Conservation (phyloP, 2,888 invertebrate species). For the Sipha maydis region DNA sequence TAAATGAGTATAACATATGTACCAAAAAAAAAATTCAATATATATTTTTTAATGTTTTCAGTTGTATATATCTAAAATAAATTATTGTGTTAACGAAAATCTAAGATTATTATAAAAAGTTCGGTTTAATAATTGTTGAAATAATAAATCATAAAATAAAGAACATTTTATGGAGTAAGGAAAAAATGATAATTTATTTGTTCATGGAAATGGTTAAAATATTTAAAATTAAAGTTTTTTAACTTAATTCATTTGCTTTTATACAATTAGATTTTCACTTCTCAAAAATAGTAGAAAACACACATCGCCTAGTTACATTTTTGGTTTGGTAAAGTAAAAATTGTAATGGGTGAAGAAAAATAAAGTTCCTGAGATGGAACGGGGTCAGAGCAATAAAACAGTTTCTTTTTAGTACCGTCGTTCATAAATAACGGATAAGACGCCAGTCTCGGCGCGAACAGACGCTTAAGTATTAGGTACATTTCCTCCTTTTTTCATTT, state of each 20-base stretch:
- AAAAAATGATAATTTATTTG: neutral
- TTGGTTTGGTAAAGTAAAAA: constrained; percentile 33
- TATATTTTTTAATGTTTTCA: too few relatives aligned
- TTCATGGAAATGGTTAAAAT: neutral
- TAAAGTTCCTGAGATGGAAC: constrained; percentile 52
- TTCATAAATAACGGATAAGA: constrained; percentile 62
- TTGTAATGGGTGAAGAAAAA: constrained; percentile 6
- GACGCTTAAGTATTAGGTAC: constrained; percentile 56
- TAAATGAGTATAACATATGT: too few relatives aligned
- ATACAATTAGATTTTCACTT: constrained; percentile 43
- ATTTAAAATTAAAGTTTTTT: neutral
- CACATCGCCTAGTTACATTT: constrained; percentile 25
- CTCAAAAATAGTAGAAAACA: constrained; percentile 12
- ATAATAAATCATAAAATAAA: neutral
- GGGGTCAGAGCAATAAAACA: constrained; percentile 58
- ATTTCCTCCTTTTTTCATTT: constrained; percentile 48
- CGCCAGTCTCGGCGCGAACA: constrained; percentile 51
- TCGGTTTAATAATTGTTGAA: neutral
- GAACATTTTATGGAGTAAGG: neutral
- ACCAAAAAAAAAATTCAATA: too few relatives aligned
- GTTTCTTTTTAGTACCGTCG: constrained; percentile 57
- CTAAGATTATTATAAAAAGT: neutral
- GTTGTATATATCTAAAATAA: too few relatives aligned
- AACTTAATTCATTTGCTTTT: constrained; percentile 44
- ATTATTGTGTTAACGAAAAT: too few relatives aligned